Base-by-base conservation (phyloP, 2,113 vertebrate genomes). In the Formicarius rufipectus region DNA sequence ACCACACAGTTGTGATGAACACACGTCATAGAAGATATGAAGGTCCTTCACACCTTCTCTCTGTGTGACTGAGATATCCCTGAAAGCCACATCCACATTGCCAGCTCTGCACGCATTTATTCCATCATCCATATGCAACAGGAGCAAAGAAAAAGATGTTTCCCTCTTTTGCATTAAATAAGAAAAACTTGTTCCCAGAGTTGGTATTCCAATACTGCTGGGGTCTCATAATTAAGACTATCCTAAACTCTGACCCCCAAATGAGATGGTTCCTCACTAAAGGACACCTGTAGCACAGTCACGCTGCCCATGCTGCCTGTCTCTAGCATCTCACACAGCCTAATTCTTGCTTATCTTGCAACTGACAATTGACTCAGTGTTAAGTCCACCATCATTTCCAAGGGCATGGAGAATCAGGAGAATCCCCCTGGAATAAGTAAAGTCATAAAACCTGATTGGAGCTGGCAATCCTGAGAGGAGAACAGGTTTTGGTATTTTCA, bases 401-500 rank as follows among this genome's bases (percentile, higher is more conserved):
- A 94, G 71, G 78, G 9, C 63, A 56, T 22, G 8, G 25, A 91
- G 20, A 55, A 87, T 71, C 16, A 78, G 69, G 28, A 92, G 33
- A 92, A 74, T 66, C 14, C 12, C 14, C 21, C 25, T 56, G 44
- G 60, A 92, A 77, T 28, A 56, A 68, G 17, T 49, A 45, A 60
- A 85, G 31, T 60, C 52, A 63, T 25, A 86, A 60, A 74, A 68
- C n/a, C 40, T 40, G 7, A 66, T 67, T 88, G n/a, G 60, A 86
- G 35, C 45, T 90, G 73, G 75, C 72, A 86, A n/a, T 92, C 64
- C 76, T 59, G 40, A 90, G 68, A 84, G 10, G 19, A 86, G n/a
- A 93, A 84, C 75, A 88, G 49, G 23, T 83, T 95, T 81, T 14
- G 40, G 39, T 86, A 60, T 90, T 94, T 87, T 88, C 64, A 77